Conservation (phyloP, 2,888 invertebrate genomes). For the Strigamia crassipes region DNA sequence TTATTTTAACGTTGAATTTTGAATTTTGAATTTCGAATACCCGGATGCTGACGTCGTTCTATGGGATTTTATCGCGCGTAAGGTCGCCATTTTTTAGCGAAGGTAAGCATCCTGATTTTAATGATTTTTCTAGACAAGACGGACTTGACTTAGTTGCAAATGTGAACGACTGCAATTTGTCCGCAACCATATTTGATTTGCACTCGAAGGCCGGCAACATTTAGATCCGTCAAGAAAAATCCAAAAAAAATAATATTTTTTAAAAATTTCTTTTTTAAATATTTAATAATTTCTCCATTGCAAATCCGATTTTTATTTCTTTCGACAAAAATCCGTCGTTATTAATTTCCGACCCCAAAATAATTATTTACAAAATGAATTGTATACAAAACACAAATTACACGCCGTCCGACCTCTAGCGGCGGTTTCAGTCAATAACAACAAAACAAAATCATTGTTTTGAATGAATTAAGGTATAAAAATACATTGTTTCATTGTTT, state of each 20-base stretch:
- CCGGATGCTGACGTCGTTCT: too few species aligned
- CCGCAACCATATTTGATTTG: background rate
- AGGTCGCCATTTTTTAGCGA: background rate
- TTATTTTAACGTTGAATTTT: too few species aligned
- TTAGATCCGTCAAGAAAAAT: background rate
- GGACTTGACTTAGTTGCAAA: slow-evolving; percentile 10
- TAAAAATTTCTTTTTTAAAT: background rate
- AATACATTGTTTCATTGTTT: too few species aligned
- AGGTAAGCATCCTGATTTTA: background rate
- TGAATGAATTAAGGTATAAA: too few species aligned
- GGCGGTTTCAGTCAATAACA: too few species aligned
- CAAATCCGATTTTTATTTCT: background rate
- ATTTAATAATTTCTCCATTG: background rate
- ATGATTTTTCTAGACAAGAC: background rate
- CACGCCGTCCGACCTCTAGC: too few species aligned
- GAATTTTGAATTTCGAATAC: too few species aligned
- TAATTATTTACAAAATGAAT: background rate
- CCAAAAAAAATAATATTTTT: background rate
- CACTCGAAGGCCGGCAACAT: background rate
- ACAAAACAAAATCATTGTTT: too few species aligned
- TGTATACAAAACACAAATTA: background rate
- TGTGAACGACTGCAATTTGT: background rate
- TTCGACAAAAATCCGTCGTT: background rate
- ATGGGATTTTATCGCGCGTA: background rate
- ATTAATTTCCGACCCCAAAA: background rate